Evolutionary conservation across 2,797 vertebrate species (phyloP).

Genomic region (Phrynocephalus guinanensis): DNA sequence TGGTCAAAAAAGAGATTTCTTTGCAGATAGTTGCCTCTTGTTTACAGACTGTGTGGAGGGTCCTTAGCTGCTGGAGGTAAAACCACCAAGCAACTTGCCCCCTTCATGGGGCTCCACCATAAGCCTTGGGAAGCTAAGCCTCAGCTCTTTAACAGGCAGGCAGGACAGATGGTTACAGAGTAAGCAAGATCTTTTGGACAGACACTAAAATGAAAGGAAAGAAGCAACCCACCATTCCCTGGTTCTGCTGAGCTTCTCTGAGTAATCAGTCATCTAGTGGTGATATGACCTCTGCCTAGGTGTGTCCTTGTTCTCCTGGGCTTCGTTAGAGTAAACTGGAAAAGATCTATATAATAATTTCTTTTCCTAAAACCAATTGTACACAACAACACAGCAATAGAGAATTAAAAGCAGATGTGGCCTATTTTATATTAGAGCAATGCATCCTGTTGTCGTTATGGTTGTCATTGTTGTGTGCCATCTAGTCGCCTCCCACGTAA

Average conservation of each 20-base stretch:
- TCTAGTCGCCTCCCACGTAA: no score
- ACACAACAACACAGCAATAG: background rate
- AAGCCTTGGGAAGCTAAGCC: background rate
- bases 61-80: background rate
- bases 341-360: background rate
- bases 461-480: no score
- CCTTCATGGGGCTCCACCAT: background rate
- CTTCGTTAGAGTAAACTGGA: background rate
- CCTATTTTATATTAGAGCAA: no score
- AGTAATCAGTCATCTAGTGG: background rate
- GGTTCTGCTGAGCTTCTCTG: background rate
- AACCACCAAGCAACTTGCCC: background rate
- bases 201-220: background rate
- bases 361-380: background rate
- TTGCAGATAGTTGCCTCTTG: background rate
- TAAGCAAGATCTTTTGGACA: background rate
- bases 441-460: no score
- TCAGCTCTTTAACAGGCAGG: background rate
- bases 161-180: background rate
- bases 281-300: background rate
- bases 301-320: background rate
- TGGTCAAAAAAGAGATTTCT: background rate
- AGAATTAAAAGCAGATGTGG: background rate
- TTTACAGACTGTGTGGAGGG: background rate
- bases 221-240: background rate